A percentile compares a stretch with the other conserved stretches of the same genome.
phyloP scores from a whole-genome alignment of 1,140 invertebrate species.

The Dendrolimus punctatus region DNA sequence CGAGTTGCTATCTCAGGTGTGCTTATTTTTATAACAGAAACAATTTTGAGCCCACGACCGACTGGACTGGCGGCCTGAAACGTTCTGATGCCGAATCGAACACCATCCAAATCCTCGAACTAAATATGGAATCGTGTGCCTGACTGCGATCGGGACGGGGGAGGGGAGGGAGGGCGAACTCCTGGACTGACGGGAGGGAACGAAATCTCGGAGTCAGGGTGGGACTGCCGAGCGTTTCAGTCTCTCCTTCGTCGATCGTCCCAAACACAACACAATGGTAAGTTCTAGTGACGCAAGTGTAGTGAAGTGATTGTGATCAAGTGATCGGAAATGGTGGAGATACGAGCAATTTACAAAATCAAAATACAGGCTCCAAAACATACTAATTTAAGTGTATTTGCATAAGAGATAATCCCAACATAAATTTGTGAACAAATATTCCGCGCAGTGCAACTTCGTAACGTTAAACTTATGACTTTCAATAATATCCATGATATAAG shows the following conservation, averaged over 20 bases:
- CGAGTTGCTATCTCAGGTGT: constrained; percentile 24
- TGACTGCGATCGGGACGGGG: constrained; percentile 5
- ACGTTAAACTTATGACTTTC: too few relatives aligned
- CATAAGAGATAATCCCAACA: too few relatives aligned
- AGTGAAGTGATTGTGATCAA: constrained; percentile 25
- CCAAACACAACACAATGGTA: constrained; percentile 64
- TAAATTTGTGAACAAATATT: too few relatives aligned
- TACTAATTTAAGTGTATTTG: too few relatives aligned
- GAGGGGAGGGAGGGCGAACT: constrained; percentile 26
- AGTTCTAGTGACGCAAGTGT: constrained; percentile 44
- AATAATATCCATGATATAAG: too few relatives aligned
- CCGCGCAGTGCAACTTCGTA: too few relatives aligned
- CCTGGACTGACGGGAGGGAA: constrained; percentile 31
- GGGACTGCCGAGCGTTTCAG: constrained; percentile 63
- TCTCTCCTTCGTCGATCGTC: constrained; percentile 59
- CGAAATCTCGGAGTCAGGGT: constrained; percentile 61
- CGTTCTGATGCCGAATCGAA: constrained; percentile 37
- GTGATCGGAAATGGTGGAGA: constrained; percentile 9
- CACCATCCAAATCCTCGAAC: constrained; percentile 44
- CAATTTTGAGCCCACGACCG: constrained; percentile 23
- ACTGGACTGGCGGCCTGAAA: constrained; percentile 22
- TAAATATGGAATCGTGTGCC: constrained; percentile 60
- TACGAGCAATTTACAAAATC: too few relatives aligned
- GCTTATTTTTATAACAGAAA: constrained; percentile 33
- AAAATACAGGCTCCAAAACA: too few relatives aligned